These are phyloP conservation scores for Nesidiocoris tenuis DNA, from an alignment of 2,888 invertebrate genomes.

Conservation along the genomic window DNA sequence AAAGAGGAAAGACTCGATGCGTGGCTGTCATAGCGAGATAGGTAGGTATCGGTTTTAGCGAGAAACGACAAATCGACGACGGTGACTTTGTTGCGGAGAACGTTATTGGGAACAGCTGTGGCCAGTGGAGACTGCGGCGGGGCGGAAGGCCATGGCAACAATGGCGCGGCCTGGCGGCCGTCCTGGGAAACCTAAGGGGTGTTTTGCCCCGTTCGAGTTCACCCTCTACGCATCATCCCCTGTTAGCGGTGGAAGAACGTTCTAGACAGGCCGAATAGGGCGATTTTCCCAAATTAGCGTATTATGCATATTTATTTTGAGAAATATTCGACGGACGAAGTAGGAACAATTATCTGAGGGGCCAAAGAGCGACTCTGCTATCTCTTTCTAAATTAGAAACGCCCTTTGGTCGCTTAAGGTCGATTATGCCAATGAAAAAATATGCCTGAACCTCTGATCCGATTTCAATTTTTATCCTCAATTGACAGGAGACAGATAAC, in stretches of 20 bases:
- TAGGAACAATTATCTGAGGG: too few relatives aligned
- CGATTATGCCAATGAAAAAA: too few relatives aligned
- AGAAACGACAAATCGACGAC: neutral
- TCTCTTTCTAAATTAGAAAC: too few relatives aligned
- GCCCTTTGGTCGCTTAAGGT: too few relatives aligned
- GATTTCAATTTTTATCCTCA: too few relatives aligned
- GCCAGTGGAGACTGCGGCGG: slow-evolving; percentile 26
- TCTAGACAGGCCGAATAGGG: neutral
- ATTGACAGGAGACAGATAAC: too few relatives aligned
- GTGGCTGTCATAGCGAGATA: neutral
- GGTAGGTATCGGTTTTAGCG: neutral
- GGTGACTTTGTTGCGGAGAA: slow-evolving; percentile 32
- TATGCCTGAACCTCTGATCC: too few relatives aligned
- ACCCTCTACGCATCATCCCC: neutral
- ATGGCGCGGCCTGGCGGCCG: slow-evolving; percentile 30
- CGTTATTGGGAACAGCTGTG: slow-evolving; percentile 41
- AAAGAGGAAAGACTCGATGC: slow-evolving; percentile 18
- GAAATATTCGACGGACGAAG: too few relatives aligned
- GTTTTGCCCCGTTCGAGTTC: neutral
- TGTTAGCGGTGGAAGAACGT: neutral
- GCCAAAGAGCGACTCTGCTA: too few relatives aligned
- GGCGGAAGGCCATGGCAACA: slow-evolving; percentile 37
- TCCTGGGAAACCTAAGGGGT: slow-evolving; percentile 12
- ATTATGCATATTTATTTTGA: too few relatives aligned
- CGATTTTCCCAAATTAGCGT: too few relatives aligned